Evolutionary conservation across 2,797 vertebrate species (phyloP), one percentile per base, ranked within the genome.

Genomic region (Atherinosoma microstoma): DNA sequence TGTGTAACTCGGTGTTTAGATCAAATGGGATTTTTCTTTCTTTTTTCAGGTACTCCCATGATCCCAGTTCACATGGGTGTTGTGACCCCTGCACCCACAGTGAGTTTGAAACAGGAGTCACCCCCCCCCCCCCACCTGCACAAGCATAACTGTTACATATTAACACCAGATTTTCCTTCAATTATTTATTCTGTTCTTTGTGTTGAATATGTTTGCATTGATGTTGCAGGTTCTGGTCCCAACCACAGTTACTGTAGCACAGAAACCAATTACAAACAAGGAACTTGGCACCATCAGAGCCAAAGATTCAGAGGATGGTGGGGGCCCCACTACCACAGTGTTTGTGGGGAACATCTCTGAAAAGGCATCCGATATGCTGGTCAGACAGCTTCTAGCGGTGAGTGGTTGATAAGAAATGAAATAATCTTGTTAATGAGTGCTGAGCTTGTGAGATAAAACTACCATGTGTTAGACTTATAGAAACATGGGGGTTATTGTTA

Each of bases 261-360:
- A 96, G 87, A 99, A 99, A 86, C 95, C 90, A 2, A 89, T 97
- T 86, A 88, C 93, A 40, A 96, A 97, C 86, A 98, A 97, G 87
- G 97, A 98, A 11, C 87, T 42, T 65, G 91, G 93, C 57, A 79
- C 90, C 61, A 82, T 95, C 85, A 95, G 96, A 86, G 83, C 86
- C 73, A 98, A 97, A 88, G 97, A 98, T 82, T 85, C 91, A 0
- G 97, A 99, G 24, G 98, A 98, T 30, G 36, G 76, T 12, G 92
- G 94, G 42, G 96, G 97, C 34, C 98, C 98, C 18, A 99, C 98
- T 32, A 99, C 98, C 53, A 99, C 98, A 0, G 98, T 99, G 69
- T 99, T 99, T 90, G 98, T 99, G 36, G 98, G 98, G 59, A 99
- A 99, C 90, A 99, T 99, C 91, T 99, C 98, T 0, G 98, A 99